Conservation (phyloP, 2,888 invertebrate genomes). For the Norana najaformis region DNA sequence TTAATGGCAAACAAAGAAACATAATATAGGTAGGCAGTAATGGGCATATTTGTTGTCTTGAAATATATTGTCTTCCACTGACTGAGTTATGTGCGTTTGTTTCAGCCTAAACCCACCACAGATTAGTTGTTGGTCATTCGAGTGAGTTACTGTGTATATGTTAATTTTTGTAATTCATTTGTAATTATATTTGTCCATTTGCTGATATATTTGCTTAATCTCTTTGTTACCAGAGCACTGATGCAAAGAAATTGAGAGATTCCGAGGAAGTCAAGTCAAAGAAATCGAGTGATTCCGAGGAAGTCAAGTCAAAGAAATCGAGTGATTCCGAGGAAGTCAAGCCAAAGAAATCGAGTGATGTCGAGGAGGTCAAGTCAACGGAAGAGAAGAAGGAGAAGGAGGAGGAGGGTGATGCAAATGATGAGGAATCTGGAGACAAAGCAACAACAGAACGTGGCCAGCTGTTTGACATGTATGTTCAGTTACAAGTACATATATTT, state of each 20-base stretch:
- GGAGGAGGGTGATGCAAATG: background rate
- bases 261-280: background rate
- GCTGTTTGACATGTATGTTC: constrained; percentile 21
- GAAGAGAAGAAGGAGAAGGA: no score
- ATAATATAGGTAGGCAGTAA: background rate
- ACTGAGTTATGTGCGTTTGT: background rate
- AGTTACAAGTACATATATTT: background rate
- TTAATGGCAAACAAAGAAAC: no score
- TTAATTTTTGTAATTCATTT: constrained; percentile 5
- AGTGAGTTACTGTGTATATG: background rate
- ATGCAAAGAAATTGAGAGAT: background rate
- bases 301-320: background rate
- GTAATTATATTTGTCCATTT: background rate
- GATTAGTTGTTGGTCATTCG: background rate
- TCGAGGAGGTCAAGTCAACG: background rate
- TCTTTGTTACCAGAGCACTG: background rate
- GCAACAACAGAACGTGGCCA: background rate
- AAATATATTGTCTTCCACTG: background rate
- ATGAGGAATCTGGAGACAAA: background rate
- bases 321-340: background rate
- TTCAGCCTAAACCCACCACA: background rate
- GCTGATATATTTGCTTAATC: background rate
- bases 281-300: background rate
- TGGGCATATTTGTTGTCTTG: background rate
- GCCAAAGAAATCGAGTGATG: background rate